Percentiles rank a stretch among this genome's conserved stretches.
Conservation (phyloP, 1,140 invertebrate genomes). For the Drosophila santomea region DNA sequence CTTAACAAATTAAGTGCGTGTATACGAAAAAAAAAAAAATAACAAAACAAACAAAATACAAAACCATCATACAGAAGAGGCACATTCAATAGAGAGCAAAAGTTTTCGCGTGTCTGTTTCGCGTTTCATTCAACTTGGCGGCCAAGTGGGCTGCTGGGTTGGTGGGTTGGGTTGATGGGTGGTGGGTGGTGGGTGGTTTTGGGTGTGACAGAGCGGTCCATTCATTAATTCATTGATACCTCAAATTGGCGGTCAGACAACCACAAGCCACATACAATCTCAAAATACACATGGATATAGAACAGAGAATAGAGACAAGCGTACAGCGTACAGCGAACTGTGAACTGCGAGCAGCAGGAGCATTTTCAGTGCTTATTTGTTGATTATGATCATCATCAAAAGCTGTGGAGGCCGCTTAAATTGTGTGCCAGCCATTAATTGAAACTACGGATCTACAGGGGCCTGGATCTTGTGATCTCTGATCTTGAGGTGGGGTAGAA, state of each 20-base stretch:
- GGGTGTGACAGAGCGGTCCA: conserved; percentile 45
- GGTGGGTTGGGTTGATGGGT: conserved; percentile 1
- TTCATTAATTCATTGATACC: conserved; percentile 64
- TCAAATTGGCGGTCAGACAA: conserved; percentile 63
- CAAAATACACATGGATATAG: neutral
- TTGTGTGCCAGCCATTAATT: conserved; percentile 44
- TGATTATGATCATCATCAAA: conserved; percentile 50
- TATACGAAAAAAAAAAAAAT: conserved; percentile 11
- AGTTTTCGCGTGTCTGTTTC: conserved; percentile 37
- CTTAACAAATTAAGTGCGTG: conserved; percentile 33
- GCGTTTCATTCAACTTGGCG: conserved; percentile 36
- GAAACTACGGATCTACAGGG: conserved; percentile 39
- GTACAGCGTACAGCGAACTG: no score
- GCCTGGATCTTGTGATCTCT: conserved; percentile 46
- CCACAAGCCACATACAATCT: neutral
- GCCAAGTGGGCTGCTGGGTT: conserved; percentile 7
- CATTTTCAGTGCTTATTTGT: conserved; percentile 33
- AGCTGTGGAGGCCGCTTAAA: conserved; percentile 43
- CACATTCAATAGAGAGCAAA: conserved; percentile 36
- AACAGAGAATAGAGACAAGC: neutral
- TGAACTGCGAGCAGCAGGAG: conserved; percentile 2
- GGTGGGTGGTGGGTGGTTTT: neutral
- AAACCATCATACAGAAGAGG: neutral
- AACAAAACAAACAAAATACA: neutral
- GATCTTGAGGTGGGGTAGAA: conserved; percentile 35